These are phyloP conservation scores for Phlogophora meticulosa DNA, from an alignment of 2,888 invertebrate genomes.

Conservation along the genomic window DNA sequence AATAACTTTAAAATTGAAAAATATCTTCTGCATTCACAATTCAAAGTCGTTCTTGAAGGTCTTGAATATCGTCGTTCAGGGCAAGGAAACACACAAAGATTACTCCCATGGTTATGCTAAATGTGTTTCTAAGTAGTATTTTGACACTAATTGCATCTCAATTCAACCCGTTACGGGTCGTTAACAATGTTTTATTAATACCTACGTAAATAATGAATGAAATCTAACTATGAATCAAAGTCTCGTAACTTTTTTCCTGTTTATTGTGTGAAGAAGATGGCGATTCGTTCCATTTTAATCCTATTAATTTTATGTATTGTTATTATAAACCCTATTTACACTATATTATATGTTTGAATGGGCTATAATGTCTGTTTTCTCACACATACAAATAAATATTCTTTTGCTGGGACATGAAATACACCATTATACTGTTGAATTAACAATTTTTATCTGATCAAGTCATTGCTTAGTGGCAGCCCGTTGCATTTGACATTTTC, in stretches of 20 bases:
- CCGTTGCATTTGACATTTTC: too few species aligned
- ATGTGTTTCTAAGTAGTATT: background rate
- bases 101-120: background rate
- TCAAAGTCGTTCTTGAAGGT: background rate
- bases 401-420: background rate
- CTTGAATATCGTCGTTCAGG: background rate
- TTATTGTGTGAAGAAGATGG: conserved; percentile 22
- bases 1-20: too few species aligned
- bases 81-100: background rate
- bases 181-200: conserved; percentile 6
- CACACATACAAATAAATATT: conserved; percentile 19
- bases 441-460: too few species aligned
- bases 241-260: conserved; percentile 5
- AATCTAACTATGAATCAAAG: conserved; percentile 23
- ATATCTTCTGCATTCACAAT: too few species aligned
- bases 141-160: conserved; percentile 6
- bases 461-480: too few species aligned
- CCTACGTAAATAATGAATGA: conserved; percentile 15
- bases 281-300: conserved; percentile 45
- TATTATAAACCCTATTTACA: conserved; percentile 36
- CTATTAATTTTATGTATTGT: conserved; percentile 44
- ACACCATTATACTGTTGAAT: background rate
- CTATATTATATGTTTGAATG: conserved; percentile 26
- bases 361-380: conserved; percentile 29
- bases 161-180: background rate